These are phyloP conservation scores for Fissipunctia ypsillon DNA, from an alignment of 2,888 invertebrate genomes.

Conservation along the genomic window DNA sequence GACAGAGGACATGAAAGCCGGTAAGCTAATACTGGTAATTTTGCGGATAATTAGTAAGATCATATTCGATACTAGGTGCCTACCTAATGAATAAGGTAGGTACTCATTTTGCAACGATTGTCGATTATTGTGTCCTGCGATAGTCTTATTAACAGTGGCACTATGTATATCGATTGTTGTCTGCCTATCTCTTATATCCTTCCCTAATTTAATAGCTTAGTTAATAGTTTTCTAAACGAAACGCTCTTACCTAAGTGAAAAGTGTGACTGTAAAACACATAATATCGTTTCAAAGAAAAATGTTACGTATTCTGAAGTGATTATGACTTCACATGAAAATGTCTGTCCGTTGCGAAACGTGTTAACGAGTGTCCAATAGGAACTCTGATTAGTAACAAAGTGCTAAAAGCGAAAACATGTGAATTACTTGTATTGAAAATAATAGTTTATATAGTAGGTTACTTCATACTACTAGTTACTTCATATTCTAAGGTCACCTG, in stretches of 20 bases:
- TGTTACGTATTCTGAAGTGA: slow-evolving; percentile 26
- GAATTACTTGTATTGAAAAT: slow-evolving; percentile 78
- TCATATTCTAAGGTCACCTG: slow-evolving; percentile 65
- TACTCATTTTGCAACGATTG: slow-evolving; percentile 2
- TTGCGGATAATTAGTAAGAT: too few species aligned
- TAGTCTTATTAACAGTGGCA: not conserved
- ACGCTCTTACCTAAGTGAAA: not conserved
- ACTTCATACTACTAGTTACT: slow-evolving; percentile 78
- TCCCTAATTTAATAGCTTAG: not conserved
- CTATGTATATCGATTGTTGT: not conserved
- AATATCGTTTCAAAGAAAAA: slow-evolving; percentile 13
- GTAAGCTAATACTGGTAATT: too few species aligned
- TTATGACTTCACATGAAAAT: slow-evolving; percentile 54
- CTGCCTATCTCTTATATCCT: not conserved
- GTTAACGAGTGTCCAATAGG: slow-evolving; percentile 76
- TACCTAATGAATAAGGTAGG: not conserved
- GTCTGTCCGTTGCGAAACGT: slow-evolving; percentile 75
- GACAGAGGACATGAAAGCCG: too few species aligned
- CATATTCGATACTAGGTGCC: not conserved
- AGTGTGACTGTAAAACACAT: not conserved
- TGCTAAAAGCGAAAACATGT: slow-evolving; percentile 89
- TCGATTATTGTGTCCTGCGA: not conserved
- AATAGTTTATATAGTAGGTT: slow-evolving; percentile 70
- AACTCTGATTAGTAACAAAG: slow-evolving; percentile 79
- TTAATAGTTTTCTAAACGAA: too few species aligned